These are phyloP conservation scores for Dicrurus megarhynchus DNA, from an alignment of 2,113 vertebrate genomes.

Conservation along the genomic window DNA sequence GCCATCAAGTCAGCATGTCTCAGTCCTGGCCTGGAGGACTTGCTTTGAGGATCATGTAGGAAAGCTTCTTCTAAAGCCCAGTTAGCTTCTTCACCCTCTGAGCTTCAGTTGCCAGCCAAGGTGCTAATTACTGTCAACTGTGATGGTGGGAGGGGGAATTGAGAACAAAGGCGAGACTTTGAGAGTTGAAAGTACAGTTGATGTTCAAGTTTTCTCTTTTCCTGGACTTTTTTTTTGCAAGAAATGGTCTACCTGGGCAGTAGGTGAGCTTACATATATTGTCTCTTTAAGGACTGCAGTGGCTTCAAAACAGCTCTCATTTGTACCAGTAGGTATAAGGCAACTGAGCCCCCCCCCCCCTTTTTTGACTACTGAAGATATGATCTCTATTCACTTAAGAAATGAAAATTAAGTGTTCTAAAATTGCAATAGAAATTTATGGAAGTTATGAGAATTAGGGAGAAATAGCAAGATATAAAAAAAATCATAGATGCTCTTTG, in stretches of 20 bases:
- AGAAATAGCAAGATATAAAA: not conserved
- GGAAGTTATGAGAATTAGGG: not conserved
- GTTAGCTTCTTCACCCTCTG: not conserved
- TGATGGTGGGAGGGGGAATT: not conserved
- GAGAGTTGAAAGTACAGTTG: not conserved
- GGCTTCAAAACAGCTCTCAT: not conserved
- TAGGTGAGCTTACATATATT: not conserved
- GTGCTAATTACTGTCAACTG: slow-evolving; percentile 27
- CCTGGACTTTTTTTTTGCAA: not conserved
- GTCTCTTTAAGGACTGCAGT: not conserved
- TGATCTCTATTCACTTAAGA: not conserved
- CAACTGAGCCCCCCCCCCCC: not conserved
- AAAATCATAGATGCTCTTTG: not conserved
- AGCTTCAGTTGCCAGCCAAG: not conserved
- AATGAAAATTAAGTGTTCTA: not conserved
- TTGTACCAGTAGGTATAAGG: not conserved
- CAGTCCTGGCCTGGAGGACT: not conserved
- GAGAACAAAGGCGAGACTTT: slow-evolving; percentile 31
- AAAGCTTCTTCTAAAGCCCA: not conserved
- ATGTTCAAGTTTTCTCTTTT: not conserved
- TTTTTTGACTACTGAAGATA: not conserved
- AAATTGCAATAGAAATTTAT: not conserved
- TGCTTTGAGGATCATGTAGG: not conserved
- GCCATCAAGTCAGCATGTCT: not conserved
- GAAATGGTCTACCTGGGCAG: not conserved